Evolutionary conservation across 2,888 invertebrate species (phyloP), one percentile per base, ranked within the genome.

Genomic region (Gymnosoma rotundatum): DNA sequence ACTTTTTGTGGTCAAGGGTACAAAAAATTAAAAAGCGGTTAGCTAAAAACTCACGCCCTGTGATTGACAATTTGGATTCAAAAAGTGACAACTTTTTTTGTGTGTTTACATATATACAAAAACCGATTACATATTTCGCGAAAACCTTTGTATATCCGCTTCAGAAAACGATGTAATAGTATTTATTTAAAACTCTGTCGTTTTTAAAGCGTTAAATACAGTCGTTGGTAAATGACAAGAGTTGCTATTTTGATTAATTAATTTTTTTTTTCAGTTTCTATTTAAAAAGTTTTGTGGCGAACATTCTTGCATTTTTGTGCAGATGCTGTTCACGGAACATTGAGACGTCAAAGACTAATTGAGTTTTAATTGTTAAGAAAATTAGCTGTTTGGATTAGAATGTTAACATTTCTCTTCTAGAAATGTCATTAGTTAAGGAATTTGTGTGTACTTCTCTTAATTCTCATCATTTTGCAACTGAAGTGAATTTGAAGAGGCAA

Each of bases 331-430:
- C 20, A 52, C 42, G 38, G 50, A n/a, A 54, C 42, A 63, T 52
- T 32, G 20, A 61, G 25, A 25, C 42, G 54, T 56, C 48, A 56
- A 36, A 48, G 18, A n/a, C 87, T 89, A 90, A 90, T 89, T 90
- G 90, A 88, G 88, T 89, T 89, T 90, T 89, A 89, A 89, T 89
- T 89, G 89, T 89, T 90, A 88, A 87, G 88, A 88, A 89, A 89
- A 90, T 90, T 90, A 89, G 89, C 90, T 86, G 79, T 63, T 70
- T 58, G 48, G 58, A 63, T 69, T 56, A 61, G 45, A 78, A 56
- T 63, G 54, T 72, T 73, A 61, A 69, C 21, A 21, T 64, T 45
- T 48, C 36, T 48, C 12, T 25, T 14, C 18, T 12, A n/a, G 25
- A 60, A 74, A 50, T 10, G 20, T 38, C 58, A 75, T 21, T 70